Evolutionary conservation across 2,888 invertebrate genomes (phyloP).

Genomic region (Hemicrepidius hirtus): DNA sequence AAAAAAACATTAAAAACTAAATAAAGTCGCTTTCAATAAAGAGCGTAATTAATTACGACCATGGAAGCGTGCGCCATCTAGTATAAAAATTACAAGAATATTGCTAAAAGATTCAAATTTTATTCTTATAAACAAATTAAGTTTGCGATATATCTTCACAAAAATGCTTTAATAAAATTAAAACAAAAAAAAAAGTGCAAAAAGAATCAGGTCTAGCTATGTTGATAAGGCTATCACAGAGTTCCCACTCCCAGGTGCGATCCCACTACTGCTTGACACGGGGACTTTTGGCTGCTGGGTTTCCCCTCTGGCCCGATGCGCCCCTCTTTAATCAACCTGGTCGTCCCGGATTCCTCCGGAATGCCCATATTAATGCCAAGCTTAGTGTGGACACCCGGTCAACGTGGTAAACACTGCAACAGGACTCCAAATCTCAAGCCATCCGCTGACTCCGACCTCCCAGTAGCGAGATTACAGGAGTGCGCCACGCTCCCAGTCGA

Average conservation of each 20-base stretch:
- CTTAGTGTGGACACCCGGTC: conserved; percentile 96
- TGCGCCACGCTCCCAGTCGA: no score
- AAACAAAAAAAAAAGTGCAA: conserved; percentile 57
- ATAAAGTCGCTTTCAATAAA: no score
- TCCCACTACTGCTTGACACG: conserved; percentile 99
- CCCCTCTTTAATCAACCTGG: conserved; percentile 98
- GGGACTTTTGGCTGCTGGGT: conserved; percentile 99
- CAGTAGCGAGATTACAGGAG: no score
- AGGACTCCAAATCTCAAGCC: conserved; percentile 92
- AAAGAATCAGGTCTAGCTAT: conserved; percentile 85
- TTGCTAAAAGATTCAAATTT: no score
- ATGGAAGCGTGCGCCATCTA: no score
- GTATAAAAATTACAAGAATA: no score
- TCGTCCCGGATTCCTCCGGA: conserved; percentile 86
- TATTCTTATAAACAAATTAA: no score
- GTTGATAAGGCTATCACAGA: conserved; percentile 88
- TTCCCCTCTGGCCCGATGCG: conserved; percentile 99
- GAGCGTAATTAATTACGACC: no score
- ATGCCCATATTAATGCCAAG: conserved; percentile 96
- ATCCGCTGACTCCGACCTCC: conserved; percentile 78
- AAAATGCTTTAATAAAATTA: no score
- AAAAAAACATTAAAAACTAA: no score
- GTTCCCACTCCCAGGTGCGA: conserved; percentile 96
- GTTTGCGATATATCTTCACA: no score
- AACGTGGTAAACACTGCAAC: conserved; percentile 68